phyloP scores from a whole-genome alignment of 2,113 vertebrate species.

The Nyctereutes procyonoides region DNA sequence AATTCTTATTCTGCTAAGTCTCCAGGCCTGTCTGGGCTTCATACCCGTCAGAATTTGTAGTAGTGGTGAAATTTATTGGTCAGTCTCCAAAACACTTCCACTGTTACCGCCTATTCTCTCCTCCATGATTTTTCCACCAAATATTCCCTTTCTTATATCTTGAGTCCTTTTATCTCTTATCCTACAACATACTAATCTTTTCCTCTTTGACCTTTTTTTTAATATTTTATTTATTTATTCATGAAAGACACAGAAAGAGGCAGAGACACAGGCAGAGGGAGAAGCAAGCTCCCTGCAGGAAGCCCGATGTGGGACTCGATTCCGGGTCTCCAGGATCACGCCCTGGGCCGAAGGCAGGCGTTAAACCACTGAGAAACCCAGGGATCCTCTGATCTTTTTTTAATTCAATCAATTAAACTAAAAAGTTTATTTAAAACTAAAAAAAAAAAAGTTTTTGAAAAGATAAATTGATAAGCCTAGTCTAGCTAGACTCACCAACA shows the following conservation, averaged over 20 bases:
- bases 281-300: too few species aligned
- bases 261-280: too few species aligned
- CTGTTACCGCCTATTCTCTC: background rate
- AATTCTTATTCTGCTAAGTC: background rate
- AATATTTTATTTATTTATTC: too few species aligned
- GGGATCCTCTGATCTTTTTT: background rate
- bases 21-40: background rate
- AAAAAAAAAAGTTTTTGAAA: background rate
- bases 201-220: background rate
- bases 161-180: background rate
- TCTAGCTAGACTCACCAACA: background rate
- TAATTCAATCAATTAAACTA: background rate
- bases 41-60: background rate
- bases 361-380: too few species aligned
- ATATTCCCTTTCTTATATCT: background rate
- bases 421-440: background rate
- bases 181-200: background rate
- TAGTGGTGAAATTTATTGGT: background rate
- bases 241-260: too few species aligned
- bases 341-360: too few species aligned
- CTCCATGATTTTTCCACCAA: background rate
- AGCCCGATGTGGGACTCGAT: too few species aligned
- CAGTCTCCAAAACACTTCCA: background rate
- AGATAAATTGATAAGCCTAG: background rate
- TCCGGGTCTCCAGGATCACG: too few species aligned